Base-by-base conservation (phyloP, 2,113 vertebrate species). In the Trematocara marginatum region DNA sequence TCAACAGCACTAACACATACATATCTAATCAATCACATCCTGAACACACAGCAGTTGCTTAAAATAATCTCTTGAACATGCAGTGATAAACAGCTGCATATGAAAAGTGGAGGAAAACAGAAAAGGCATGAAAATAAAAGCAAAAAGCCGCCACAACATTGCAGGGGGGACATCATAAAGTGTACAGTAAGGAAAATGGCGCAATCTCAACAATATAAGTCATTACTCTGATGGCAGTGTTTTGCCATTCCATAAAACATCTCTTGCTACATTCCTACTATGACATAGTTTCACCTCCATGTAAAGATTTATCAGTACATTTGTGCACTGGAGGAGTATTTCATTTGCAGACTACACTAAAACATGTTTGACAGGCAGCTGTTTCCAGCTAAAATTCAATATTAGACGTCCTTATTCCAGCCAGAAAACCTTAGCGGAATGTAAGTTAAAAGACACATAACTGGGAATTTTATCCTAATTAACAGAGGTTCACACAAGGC, bases 11-110 rank as follows among this genome's bases (percentile, higher is more conserved):
- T 83, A 88, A 88, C 59, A 90, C 78, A 82, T 11, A 84, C 76
- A 83, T 52, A 45, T 87, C 76, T 84, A 89, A 89, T 80, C 66
- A 81, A 86, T 82, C 81, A 91, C 76, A 90, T 88, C 88, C 78
- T 84, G 78, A 81, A 81, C 78, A 40, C 80, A 59, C 74, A 78
- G 42, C 47, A 84, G 74, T 71, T 85, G 66, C 64, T 86, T 35
- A 56, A 92, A 83, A 90, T 86, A 89, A 80, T 90, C 51, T 86
- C 71, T 86, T 82, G 61, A 79, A 79, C 69, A 34, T 86, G 90
- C 84, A 89, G 49, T 7, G 34, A 80, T 54, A 40, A 80, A 90
- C 82, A 85, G 57, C 79, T 87, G 87, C 86, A 83, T 84, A 9
- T 49, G 45, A 78, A 23, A 84, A 88, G 51, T 53, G 42, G 11